phyloP scores from a whole-genome alignment of 92 coral and sea anemone species.

The Anthopleura xanthogrammica region DNA sequence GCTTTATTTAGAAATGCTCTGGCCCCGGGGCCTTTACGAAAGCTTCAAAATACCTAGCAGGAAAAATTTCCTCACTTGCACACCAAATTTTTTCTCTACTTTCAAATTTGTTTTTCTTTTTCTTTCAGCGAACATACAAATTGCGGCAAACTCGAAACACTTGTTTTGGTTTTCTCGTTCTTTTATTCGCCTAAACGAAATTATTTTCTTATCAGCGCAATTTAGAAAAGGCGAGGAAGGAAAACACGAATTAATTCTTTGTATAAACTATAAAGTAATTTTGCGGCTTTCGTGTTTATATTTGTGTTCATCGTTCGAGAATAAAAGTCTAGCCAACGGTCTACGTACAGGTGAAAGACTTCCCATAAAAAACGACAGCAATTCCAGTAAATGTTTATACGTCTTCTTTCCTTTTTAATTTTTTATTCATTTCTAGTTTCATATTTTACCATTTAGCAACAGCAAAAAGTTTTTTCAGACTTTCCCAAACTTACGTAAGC shows the following conservation, averaged over 20 bases:
- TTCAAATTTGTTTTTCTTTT: background rate
- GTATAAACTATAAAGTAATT: background rate
- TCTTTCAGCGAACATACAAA: background rate
- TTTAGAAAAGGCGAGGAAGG: background rate
- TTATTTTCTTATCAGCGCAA: background rate
- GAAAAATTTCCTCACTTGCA: background rate
- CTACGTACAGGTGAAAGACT: background rate
- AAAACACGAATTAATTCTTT: background rate
- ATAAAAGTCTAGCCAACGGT: too few species aligned
- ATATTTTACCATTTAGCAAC: too few species aligned
- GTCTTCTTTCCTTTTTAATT: too few species aligned
- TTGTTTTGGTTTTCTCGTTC: background rate
- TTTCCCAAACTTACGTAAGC: too few species aligned
- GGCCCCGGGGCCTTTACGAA: conserved; percentile 7
- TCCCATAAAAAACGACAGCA: background rate
- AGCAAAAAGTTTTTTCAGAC: too few species aligned
- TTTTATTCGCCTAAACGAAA: background rate
- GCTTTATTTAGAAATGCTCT: background rate
- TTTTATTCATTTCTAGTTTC: too few species aligned
- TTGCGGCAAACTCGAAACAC: background rate
- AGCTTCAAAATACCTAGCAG: background rate
- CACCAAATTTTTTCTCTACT: background rate
- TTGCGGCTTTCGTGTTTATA: background rate
- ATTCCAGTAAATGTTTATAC: too few species aligned
- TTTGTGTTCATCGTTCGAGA: background rate